Conservation (phyloP, 2,888 invertebrate species). For the Dynastes tityus region DNA sequence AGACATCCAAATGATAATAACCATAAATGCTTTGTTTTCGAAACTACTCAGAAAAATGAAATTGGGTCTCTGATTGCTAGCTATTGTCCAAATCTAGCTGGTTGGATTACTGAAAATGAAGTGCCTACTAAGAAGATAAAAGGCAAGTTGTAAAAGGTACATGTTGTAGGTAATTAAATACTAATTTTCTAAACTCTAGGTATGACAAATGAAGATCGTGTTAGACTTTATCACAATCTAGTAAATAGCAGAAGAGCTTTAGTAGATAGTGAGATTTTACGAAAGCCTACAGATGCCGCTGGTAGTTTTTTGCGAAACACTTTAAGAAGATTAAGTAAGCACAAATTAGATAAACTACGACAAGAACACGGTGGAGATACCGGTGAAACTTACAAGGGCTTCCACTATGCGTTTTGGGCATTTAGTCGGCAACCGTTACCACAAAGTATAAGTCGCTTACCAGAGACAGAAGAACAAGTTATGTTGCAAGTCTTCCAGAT, state of each 20-base stretch:
- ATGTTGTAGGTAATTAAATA: neutral
- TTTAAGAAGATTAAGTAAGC: slow-evolving; percentile 87
- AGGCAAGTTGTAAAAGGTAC: slow-evolving; percentile 56
- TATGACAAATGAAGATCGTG: slow-evolving; percentile 91
- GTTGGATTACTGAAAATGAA: slow-evolving; percentile 85
- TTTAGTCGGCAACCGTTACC: slow-evolving; percentile 87
- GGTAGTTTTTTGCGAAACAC: slow-evolving; percentile 93
- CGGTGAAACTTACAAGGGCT: slow-evolving; percentile 90
- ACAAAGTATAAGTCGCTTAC: slow-evolving; percentile 88
- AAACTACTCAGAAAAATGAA: slow-evolving; percentile 91
- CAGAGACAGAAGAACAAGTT: slow-evolving; percentile 89
- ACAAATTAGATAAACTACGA: slow-evolving; percentile 84
- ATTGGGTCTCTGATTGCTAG: slow-evolving; percentile 94
- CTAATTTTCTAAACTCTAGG: slow-evolving; percentile 64
- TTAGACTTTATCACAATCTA: slow-evolving; percentile 90
- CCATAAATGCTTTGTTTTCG: slow-evolving; percentile 93
- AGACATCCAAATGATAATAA: slow-evolving; percentile 78
- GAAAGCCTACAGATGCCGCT: slow-evolving; percentile 87
- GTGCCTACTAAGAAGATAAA: slow-evolving; percentile 76
- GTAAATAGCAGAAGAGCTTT: slow-evolving; percentile 87
- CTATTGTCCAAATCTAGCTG: slow-evolving; percentile 89
- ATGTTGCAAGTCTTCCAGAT: slow-evolving; percentile 91
- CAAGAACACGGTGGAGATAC: slow-evolving; percentile 80
- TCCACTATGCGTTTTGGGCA: slow-evolving; percentile 91
- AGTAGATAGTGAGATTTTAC: slow-evolving; percentile 86